Percentiles rank a stretch among this genome's conserved stretches.
Evolutionary conservation across 2,797 vertebrate genomes (phyloP).

Genomic region (Peromyscus nudipes): DNA sequence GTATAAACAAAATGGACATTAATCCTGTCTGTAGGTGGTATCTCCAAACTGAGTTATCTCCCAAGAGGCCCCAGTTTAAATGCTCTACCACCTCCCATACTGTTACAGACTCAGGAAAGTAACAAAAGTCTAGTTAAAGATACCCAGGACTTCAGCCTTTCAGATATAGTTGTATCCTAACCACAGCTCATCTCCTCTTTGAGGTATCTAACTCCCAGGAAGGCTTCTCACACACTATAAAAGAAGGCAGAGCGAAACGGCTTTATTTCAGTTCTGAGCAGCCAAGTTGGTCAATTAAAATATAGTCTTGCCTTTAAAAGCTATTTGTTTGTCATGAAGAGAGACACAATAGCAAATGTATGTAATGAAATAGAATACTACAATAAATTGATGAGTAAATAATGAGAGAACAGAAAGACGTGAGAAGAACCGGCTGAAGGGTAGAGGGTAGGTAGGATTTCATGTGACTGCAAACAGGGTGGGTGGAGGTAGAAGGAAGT

Average conservation of each 20-base stretch:
- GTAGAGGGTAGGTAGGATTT: not conserved
- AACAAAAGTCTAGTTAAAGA: not conserved
- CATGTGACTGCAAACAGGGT: not conserved
- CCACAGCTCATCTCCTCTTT: not conserved
- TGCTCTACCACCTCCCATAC: no score
- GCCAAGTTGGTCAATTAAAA: not conserved
- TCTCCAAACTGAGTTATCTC: not conserved
- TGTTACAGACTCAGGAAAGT: not conserved
- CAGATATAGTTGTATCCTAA: not conserved
- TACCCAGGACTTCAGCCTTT: not conserved
- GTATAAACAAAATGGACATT: not conserved
- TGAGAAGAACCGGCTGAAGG: not conserved
- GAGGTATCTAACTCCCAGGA: not conserved
- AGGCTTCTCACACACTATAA: not conserved
- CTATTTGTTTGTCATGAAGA: slow-evolving; percentile 22
- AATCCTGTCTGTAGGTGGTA: no score
- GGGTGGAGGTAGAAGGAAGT: not conserved
- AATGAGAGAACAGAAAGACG: not conserved
- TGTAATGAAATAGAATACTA: not conserved
- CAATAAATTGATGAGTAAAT: not conserved
- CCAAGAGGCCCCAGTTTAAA: not conserved
- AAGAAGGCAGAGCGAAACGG: not conserved
- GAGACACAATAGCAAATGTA: not conserved
- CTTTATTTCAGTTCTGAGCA: not conserved
- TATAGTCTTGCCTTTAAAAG: not conserved